phyloP scores from a whole-genome alignment of 2,797 vertebrate genomes.

The Pempheris klunzingeri region DNA sequence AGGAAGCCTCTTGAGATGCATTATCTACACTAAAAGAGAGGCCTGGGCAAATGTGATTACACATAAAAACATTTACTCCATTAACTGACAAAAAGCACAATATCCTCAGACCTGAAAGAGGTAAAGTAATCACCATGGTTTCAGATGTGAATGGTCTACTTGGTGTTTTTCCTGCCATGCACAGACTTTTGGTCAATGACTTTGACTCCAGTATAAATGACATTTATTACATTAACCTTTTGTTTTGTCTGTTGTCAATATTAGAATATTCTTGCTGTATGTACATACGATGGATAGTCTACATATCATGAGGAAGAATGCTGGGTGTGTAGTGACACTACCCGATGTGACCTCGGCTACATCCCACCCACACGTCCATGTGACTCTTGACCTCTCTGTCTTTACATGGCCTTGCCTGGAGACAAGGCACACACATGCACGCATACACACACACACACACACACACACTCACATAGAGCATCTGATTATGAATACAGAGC shows the following conservation, averaged over 20 bases:
- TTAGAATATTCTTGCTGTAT: not conserved
- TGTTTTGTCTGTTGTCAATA: too few relatives aligned
- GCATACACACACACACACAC: conserved; percentile 10
- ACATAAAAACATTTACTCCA: not conserved
- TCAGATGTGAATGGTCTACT: not conserved
- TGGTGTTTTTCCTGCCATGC: not conserved
- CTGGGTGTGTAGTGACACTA: too few relatives aligned
- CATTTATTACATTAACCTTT: too few relatives aligned
- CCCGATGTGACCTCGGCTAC: too few relatives aligned
- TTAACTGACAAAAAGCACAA: not conserved
- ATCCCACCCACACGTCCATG: not conserved
- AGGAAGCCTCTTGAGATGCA: not conserved
- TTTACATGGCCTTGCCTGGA: conserved; percentile 10
- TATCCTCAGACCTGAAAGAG: not conserved
- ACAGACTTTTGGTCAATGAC: not conserved
- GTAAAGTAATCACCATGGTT: not conserved
- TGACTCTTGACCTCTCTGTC: conserved; percentile 22
- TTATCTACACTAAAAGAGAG: not conserved
- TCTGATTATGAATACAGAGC: not conserved
- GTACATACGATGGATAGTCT: too few relatives aligned
- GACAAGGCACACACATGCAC: not conserved
- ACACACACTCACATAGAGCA: not conserved
- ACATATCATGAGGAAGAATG: not conserved
- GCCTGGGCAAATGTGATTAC: not conserved
- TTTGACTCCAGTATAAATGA: not conserved